phyloP scores from a whole-genome alignment of 1,140 invertebrate genomes.

The Leptinotarsa texana region DNA sequence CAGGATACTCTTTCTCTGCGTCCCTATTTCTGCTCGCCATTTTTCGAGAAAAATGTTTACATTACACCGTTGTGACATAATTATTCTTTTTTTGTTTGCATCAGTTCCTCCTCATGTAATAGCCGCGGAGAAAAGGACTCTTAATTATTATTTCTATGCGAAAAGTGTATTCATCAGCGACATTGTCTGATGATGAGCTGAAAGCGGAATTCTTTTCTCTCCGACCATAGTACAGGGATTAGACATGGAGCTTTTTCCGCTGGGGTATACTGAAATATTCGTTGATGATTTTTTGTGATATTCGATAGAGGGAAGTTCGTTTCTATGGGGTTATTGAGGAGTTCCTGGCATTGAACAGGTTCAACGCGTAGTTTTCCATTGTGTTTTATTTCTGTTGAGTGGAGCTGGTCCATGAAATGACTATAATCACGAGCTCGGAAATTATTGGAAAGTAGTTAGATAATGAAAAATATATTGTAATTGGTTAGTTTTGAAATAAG shows the following conservation, averaged over 20 bases:
- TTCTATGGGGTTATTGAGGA: too few relatives aligned
- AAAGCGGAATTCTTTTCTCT: not conserved
- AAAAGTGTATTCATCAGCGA: conserved; percentile 5
- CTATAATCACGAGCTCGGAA: too few relatives aligned
- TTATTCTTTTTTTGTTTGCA: not conserved
- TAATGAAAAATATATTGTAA: too few relatives aligned
- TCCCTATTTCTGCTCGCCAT: not conserved
- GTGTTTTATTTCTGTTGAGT: too few relatives aligned
- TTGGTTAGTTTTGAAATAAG: too few relatives aligned
- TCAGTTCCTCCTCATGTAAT: conserved; percentile 2
- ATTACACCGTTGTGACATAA: not conserved
- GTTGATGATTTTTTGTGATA: not conserved
- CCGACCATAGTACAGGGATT: not conserved
- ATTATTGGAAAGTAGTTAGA: too few relatives aligned
- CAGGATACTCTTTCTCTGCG: too few relatives aligned
- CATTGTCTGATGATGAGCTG: conserved; percentile 2
- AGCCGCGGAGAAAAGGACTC: not conserved
- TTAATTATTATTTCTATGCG: conserved; percentile 6
- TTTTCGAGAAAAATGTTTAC: not conserved
- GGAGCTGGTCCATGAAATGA: too few relatives aligned
- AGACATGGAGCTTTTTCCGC: not conserved
- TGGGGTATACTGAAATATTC: not conserved
- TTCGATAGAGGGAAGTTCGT: not conserved
- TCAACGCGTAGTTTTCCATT: too few relatives aligned
- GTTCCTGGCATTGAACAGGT: too few relatives aligned